Evolutionary conservation across 2,797 vertebrate genomes (phyloP).

Genomic region (Naso thynnoides): DNA sequence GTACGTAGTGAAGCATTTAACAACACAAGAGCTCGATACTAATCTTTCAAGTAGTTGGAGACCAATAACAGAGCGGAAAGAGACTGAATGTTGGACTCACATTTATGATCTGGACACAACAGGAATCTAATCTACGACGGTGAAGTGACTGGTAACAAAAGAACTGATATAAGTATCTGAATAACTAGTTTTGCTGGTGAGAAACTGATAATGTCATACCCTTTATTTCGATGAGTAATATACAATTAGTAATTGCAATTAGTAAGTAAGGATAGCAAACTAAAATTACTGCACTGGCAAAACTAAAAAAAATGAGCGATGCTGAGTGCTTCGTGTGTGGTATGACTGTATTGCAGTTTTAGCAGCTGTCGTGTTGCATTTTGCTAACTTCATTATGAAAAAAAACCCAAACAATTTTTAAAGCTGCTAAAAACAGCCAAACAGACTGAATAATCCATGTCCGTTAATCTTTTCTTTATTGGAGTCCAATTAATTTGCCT

Average conservation of each 20-base stretch:
- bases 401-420: conserved; percentile 21
- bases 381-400: conserved; percentile 25
- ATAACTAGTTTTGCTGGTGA: background rate
- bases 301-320: background rate
- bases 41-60: too few relatives aligned
- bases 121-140: too few relatives aligned
- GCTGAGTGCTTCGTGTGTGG: background rate
- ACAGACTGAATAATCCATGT: conserved; percentile 52
- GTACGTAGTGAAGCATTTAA: too few relatives aligned
- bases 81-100: too few relatives aligned
- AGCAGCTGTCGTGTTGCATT: conserved; percentile 22
- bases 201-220: background rate
- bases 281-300: background rate
- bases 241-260: background rate
- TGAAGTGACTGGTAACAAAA: too few relatives aligned
- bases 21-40: too few relatives aligned
- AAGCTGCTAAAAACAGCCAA: conserved; percentile 48
- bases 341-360: conserved; percentile 1
- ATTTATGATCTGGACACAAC: too few relatives aligned
- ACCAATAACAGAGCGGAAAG: too few relatives aligned
- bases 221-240: background rate
- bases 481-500: conserved; percentile 65
- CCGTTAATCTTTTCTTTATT: conserved; percentile 66
- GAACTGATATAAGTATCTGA: background rate
- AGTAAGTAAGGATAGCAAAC: background rate